Evolutionary conservation across 2,888 invertebrate species (phyloP).

Genomic region (Hecatera dysodea): DNA sequence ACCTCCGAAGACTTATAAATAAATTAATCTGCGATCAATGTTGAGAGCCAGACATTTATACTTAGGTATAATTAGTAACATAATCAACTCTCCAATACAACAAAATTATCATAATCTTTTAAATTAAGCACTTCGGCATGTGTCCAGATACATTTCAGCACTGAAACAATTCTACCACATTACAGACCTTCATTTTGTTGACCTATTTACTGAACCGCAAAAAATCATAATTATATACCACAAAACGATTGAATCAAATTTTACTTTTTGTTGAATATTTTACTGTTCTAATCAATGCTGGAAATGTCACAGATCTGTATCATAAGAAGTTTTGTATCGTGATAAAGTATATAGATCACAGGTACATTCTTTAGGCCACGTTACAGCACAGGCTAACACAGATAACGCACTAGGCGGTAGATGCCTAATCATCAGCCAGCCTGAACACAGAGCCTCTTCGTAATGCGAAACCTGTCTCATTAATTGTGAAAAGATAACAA

Average conservation of each 20-base stretch:
- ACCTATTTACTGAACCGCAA: neutral
- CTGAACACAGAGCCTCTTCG: conserved; percentile 2
- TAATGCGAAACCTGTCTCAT: conserved; percentile 50
- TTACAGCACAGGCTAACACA: conserved; percentile 49
- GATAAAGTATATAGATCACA: conserved; percentile 66
- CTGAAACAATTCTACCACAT: conserved; percentile 37
- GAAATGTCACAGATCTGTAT: conserved; percentile 59
- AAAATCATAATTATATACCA: conserved; percentile 8
- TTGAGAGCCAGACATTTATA: conserved; percentile 80
- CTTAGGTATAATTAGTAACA: conserved; percentile 69
- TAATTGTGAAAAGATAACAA: conserved; percentile 62
- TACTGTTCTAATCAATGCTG: conserved; percentile 44
- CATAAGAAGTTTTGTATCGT: conserved; percentile 58
- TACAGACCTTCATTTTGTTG: conserved; percentile 17
- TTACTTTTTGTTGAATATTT: neutral
- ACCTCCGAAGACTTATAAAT: conserved; percentile 64
- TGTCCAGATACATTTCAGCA: conserved; percentile 62
- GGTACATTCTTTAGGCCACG: conserved; percentile 68
- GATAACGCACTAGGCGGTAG: conserved; percentile 43
- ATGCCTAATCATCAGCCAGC: conserved; percentile 7
- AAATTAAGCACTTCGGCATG: conserved; percentile 64
- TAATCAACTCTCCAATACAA: conserved; percentile 62
- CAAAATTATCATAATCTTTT: conserved; percentile 54
- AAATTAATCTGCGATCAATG: conserved; percentile 67
- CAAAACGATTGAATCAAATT: neutral